Conservation (phyloP, 2,797 vertebrate species). For the Tarsius wallacei region DNA sequence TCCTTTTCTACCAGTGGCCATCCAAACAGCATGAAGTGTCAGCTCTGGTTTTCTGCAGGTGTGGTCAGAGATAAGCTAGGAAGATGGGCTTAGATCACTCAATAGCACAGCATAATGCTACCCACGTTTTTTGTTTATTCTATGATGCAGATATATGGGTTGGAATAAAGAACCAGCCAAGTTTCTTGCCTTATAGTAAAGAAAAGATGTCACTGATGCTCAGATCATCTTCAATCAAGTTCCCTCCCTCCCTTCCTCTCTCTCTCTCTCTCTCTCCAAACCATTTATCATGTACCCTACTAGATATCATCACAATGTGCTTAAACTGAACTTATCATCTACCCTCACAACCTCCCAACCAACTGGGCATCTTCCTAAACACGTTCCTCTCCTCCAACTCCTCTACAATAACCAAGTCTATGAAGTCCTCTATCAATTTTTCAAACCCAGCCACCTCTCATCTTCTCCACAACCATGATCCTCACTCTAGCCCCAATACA, state of each 20-base stretch:
- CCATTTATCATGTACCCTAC: not conserved
- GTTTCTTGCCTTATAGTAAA: not conserved
- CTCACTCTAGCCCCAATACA: not conserved
- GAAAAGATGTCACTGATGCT: not conserved
- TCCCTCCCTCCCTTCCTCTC: not conserved
- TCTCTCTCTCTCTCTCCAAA: not conserved
- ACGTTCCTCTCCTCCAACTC: not conserved
- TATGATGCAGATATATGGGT: not conserved
- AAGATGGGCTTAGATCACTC: not conserved
- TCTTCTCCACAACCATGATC: not conserved
- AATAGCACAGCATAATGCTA: not conserved
- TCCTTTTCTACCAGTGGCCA: not conserved
- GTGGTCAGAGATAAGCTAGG: not conserved
- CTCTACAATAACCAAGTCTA: not conserved
- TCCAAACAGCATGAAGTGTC: not conserved
- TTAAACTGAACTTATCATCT: not conserved
- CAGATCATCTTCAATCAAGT: conserved; percentile 19
- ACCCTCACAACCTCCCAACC: not conserved
- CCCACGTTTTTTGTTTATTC: not conserved
- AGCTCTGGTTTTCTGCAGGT: not conserved
- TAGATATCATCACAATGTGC: not conserved
- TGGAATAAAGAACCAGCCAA: not conserved
- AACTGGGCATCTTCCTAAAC: not conserved
- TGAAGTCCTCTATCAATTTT: not conserved
- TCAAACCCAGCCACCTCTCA: not conserved